A percentile compares a stretch with the other conserved stretches of the same genome.
Evolutionary conservation across 2,113 vertebrate genomes (phyloP).

Genomic region (Zosterops lateralis): DNA sequence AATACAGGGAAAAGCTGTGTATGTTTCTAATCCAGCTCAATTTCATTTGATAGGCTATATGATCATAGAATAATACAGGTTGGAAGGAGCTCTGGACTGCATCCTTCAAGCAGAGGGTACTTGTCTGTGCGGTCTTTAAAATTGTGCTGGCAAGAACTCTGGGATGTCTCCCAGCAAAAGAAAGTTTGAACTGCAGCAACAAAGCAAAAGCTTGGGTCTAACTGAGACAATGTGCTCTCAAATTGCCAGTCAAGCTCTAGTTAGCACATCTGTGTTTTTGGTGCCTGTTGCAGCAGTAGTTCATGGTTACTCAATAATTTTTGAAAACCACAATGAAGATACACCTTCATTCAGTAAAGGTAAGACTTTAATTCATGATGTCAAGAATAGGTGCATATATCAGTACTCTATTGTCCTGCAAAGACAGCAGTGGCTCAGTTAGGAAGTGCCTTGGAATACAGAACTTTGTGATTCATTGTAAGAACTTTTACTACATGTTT

Average conservation of each 20-base stretch:
- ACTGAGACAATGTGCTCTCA: background rate
- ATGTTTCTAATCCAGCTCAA: background rate
- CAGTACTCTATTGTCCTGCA: background rate
- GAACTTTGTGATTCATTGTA: background rate
- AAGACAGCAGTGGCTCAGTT: background rate
- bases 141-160: background rate
- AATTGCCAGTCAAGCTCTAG: background rate
- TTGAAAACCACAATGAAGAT: background rate
- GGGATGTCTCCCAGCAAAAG: background rate
- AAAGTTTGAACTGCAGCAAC: background rate
- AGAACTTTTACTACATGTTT: background rate
- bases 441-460: background rate
- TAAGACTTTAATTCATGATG: background rate
- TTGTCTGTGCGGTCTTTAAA: background rate
- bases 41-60: background rate
- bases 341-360: background rate
- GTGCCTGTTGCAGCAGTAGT: background rate
- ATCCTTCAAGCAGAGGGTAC: background rate
- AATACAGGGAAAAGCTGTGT: background rate
- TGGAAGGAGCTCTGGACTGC: background rate
- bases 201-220: background rate
- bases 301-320: background rate
- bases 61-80: background rate
- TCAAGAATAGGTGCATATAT: background rate
- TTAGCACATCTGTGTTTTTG: background rate